These are phyloP conservation scores for Paradoxurus hermaphroditus DNA, from an alignment of 2,113 vertebrate species.

Conservation along the genomic window DNA sequence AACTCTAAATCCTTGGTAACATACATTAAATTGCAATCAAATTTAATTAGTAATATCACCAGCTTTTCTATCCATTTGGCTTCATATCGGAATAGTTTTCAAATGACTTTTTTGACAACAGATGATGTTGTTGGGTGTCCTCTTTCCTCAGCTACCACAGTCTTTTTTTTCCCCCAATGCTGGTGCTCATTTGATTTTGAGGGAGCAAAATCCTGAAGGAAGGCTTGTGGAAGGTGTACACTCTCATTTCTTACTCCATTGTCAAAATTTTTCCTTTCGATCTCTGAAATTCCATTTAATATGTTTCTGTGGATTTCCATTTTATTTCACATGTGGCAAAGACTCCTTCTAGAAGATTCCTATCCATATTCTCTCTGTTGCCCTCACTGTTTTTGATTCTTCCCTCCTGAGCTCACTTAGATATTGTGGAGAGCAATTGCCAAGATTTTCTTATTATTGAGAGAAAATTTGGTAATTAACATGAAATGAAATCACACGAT, in stretches of 20 bases:
- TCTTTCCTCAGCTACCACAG: neutral
- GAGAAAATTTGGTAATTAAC: neutral
- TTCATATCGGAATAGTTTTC: slow-evolving; percentile 29
- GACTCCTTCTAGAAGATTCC: neutral
- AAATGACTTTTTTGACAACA: slow-evolving; percentile 32
- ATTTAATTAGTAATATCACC: neutral
- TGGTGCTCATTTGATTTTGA: slow-evolving; percentile 3
- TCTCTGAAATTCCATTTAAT: neutral
- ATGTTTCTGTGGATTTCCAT: neutral
- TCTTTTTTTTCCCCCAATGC: neutral
- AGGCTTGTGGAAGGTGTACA: neutral
- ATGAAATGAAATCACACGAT: neutral
- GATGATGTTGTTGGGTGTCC: neutral
- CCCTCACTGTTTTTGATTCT: neutral
- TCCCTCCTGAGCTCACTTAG: neutral
- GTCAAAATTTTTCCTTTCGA: neutral
- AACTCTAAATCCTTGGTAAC: neutral
- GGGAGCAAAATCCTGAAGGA: neutral
- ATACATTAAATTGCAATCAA: slow-evolving; percentile 20
- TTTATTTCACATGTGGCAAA: neutral
- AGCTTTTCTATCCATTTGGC: neutral
- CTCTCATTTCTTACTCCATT: neutral
- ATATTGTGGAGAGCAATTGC: neutral
- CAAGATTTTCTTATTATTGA: neutral
- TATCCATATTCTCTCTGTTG: neutral